Evolutionary conservation across 1,140 invertebrate genomes (phyloP).

Genomic region (Brachionus plicatilis): DNA sequence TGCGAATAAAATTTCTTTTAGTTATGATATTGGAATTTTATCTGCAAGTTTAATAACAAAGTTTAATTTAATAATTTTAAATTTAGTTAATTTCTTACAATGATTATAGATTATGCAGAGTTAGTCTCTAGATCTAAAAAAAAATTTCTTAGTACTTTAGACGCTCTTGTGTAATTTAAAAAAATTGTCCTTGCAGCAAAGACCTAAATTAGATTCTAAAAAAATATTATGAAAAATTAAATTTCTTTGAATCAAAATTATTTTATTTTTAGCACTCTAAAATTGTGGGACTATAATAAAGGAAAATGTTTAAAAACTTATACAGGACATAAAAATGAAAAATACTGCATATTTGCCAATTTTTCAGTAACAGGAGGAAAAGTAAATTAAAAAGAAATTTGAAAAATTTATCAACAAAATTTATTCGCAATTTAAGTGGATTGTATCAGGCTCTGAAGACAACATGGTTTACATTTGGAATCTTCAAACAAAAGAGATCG

Average conservation of each 20-base stretch:
- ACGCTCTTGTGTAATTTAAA: too few relatives aligned
- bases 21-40: too few relatives aligned
- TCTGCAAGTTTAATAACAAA: too few relatives aligned
- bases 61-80: too few relatives aligned
- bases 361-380: slow-evolving; percentile 99
- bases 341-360: slow-evolving; percentile 99
- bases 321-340: slow-evolving; percentile 95
- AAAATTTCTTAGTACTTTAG: too few relatives aligned
- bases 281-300: slow-evolving; percentile 99
- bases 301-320: slow-evolving; percentile 89
- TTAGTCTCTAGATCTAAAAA: too few relatives aligned
- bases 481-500: slow-evolving; percentile 96
- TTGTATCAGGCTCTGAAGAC: slow-evolving; percentile 99
- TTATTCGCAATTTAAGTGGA: slow-evolving; percentile 71
- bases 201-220: background rate
- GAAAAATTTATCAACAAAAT: slow-evolving; percentile 34
- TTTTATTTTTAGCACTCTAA: slow-evolving; percentile 66
- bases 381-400: slow-evolving; percentile 58
- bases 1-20: too few relatives aligned
- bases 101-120: too few relatives aligned
- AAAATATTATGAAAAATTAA: background rate
- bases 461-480: slow-evolving; percentile 99
- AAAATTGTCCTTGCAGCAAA: too few relatives aligned
- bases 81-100: too few relatives aligned
- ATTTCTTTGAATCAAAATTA: slow-evolving; percentile 42